Base-by-base conservation (phyloP, 2,888 invertebrate genomes). In the Erebia palarica region DNA sequence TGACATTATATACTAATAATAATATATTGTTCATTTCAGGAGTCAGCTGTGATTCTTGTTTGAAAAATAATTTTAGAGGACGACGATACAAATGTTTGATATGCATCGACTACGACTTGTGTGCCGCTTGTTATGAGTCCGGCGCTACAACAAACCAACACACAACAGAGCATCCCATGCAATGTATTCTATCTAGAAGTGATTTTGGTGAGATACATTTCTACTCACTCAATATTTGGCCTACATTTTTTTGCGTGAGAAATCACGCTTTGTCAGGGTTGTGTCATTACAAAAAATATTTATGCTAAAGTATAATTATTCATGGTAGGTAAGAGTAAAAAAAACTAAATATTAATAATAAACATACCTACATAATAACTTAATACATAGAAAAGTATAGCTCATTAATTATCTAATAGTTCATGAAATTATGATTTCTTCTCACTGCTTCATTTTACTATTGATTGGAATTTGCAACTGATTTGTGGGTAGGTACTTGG, bases 11-110 rank as follows among this genome's bases (percentile, higher is more conserved):
- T 69, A 77, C 76, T 78, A 84, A 80, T 84, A 83, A 79, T 85
- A 82, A 81, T 81, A 75, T 88, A 86, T 86, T 90, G 86, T 85
- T 86, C 80, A 83, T 94, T 94, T 80, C 90, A 98, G 99, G 99
- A 95, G 99, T 99, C 88, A 99, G 99, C 95, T 99, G 99, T 96
- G 99, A 99, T 96, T 98, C 98, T 87, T 99, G 99, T 95, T 95
- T 98, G 93, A 98, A 98, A 95, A 97, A 97, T 89, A 99, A 99
- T 94, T 99, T 99, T 92, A 96, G 97, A 92, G 99, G 99, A 84
- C 96, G 98, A 90, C 96, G 99, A 84, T 99, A 98, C 94, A 99
- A 99, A 95, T 99, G 99, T 95, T 96, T 99, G 90, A 96, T 99
- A 85, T 99, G 99, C 94, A 99, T 98, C 93, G 99, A 99, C 94